A percentile compares a stretch with the other conserved stretches of the same genome.
These are phyloP conservation scores for Aporrectodea caliginosa DNA, from an alignment of 1,140 invertebrate genomes.

Conservation along the genomic window DNA sequence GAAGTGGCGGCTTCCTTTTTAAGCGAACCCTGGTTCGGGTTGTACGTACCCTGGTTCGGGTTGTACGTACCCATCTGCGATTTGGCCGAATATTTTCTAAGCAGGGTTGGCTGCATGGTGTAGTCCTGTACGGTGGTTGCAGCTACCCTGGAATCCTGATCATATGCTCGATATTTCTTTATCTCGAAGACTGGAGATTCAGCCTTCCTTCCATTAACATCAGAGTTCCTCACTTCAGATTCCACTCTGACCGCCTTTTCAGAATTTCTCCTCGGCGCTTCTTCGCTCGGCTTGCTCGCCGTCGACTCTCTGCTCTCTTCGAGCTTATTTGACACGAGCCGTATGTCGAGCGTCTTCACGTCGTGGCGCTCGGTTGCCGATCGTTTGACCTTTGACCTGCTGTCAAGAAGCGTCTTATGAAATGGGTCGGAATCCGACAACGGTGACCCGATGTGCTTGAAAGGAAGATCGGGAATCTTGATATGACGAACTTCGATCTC, in stretches of 20 bases:
- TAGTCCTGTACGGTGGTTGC: neutral
- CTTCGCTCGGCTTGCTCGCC: neutral
- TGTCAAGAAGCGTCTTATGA: neutral
- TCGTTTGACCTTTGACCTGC: neutral
- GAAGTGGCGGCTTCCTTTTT: neutral
- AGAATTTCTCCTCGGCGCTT: neutral
- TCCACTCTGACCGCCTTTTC: no score
- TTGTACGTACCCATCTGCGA: neutral
- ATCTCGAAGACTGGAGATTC: neutral
- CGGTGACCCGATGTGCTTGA: neutral
- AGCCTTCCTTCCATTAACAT: neutral
- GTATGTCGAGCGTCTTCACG: neutral
- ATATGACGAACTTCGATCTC: neutral
- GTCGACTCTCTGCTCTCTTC: neutral
- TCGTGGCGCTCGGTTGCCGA: neutral
- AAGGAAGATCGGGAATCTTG: neutral
- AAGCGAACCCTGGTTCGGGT: neutral
- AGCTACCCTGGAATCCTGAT: neutral
- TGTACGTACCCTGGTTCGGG: neutral
- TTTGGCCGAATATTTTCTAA: neutral
- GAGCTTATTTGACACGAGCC: neutral
- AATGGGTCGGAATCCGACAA: neutral
- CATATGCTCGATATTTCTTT: neutral
- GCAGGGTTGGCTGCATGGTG: neutral
- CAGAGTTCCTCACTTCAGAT: neutral